Percentiles rank a stretch among this genome's conserved stretches.
These are phyloP conservation scores for Pimephales promelas DNA, from an alignment of 2,113 vertebrate genomes.

Conservation along the genomic window DNA sequence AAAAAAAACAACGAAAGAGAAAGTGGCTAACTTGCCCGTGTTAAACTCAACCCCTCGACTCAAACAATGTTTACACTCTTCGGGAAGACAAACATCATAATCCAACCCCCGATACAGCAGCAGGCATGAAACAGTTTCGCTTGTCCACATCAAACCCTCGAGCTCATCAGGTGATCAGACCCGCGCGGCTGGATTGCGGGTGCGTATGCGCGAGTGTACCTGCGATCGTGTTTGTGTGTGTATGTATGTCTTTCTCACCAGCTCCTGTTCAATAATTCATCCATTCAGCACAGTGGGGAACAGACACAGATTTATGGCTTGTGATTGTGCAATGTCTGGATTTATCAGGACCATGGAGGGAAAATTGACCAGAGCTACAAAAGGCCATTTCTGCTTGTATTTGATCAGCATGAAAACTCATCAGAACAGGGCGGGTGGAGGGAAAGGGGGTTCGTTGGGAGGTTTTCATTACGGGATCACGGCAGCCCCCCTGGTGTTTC, in stretches of 20 bases:
- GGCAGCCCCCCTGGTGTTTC: conserved; percentile 84
- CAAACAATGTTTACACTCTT: conserved; percentile 18
- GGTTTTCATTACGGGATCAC: conserved; percentile 90
- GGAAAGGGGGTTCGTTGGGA: conserved; percentile 25
- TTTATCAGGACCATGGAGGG: conserved; percentile 88
- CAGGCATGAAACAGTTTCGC: neutral
- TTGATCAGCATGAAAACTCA: conserved; percentile 91
- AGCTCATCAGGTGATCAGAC: conserved; percentile 24
- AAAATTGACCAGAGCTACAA: conserved; percentile 92
- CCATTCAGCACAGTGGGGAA: conserved; percentile 84
- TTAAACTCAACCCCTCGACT: neutral
- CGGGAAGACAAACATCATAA: neutral
- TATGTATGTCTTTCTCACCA: conserved; percentile 43
- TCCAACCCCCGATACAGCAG: neutral
- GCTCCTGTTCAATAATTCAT: conserved; percentile 89
- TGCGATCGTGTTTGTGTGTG: conserved; percentile 29
- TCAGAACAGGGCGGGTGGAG: conserved; percentile 74
- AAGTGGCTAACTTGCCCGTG: neutral
- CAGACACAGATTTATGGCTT: conserved; percentile 87
- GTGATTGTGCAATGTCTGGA: conserved; percentile 91
- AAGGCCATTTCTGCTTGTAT: conserved; percentile 90
- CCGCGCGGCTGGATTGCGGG: conserved; percentile 3
- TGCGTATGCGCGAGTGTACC: conserved; percentile 8
- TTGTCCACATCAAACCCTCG: neutral
- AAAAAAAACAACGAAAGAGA: neutral